phyloP scores from a whole-genome alignment of 2,113 vertebrate genomes.

The Vimba vimba region DNA sequence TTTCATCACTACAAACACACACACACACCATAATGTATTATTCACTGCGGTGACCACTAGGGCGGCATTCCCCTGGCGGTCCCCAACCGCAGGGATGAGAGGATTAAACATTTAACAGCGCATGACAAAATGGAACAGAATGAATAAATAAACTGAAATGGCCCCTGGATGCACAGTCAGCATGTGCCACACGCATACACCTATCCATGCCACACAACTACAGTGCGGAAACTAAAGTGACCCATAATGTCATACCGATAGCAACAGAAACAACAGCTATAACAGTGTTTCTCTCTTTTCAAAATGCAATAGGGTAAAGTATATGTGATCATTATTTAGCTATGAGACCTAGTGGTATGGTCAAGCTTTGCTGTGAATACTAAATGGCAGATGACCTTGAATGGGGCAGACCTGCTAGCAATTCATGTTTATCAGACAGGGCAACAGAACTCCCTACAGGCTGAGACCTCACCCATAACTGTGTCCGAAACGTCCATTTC shows the following conservation, averaged over 20 bases:
- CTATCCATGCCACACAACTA: conserved; percentile 37
- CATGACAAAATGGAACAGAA: conserved; percentile 79
- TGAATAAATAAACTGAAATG: conserved; percentile 75
- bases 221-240: conserved; percentile 2
- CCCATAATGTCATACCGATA: not conserved
- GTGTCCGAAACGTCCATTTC: conserved; percentile 16
- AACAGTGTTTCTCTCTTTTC: not conserved
- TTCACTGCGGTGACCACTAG: conserved; percentile 72
- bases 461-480: conserved; percentile 47
- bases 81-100: conserved; percentile 66
- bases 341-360: conserved; percentile 45
- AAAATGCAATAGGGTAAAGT: not conserved
- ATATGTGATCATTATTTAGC: conserved; percentile 46
- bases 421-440: conserved; percentile 63
- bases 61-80: conserved; percentile 73
- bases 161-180: conserved; percentile 60
- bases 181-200: conserved; percentile 54
- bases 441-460: conserved; percentile 58
- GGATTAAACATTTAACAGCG: conserved; percentile 81
- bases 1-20: conserved; percentile 54
- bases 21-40: conserved; percentile 73
- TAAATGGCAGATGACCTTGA: conserved; percentile 70
- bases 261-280: not conserved
- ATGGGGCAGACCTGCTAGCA: conserved; percentile 59
- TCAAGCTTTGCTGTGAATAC: conserved; percentile 61